A percentile compares a stretch with the other conserved stretches of the same genome.
phyloP scores from a whole-genome alignment of 1,140 invertebrate genomes.

The Hylaeus volcanicus region DNA sequence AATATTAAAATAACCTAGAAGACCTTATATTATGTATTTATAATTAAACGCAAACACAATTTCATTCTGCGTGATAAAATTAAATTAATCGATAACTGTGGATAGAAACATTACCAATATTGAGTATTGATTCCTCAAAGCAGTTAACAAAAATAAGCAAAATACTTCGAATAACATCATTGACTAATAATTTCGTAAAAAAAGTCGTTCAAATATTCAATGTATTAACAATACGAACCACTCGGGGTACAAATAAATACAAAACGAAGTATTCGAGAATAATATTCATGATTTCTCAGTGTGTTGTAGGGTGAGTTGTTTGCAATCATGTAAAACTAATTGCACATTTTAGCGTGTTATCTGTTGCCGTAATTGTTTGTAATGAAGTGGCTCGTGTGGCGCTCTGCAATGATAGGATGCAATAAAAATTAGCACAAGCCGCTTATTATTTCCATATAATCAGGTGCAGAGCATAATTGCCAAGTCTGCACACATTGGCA shows the following conservation, averaged over 20 bases:
- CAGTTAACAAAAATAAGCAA: too few relatives aligned
- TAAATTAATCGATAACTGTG: too few relatives aligned
- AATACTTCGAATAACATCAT: too few relatives aligned
- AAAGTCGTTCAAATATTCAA: neutral
- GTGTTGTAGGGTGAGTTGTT: neutral
- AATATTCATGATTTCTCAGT: neutral
- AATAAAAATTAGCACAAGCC: constrained; percentile 12
- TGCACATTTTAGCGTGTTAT: neutral
- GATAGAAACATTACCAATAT: too few relatives aligned
- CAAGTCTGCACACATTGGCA: neutral
- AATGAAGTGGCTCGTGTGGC: neutral
- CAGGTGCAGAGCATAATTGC: constrained; percentile 7
- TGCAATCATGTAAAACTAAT: constrained; percentile 4
- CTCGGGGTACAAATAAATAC: neutral
- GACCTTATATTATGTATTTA: too few relatives aligned
- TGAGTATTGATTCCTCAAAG: too few relatives aligned
- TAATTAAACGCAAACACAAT: too few relatives aligned
- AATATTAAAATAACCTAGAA: too few relatives aligned
- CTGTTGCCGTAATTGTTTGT: constrained; percentile 5
- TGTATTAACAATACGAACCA: neutral
- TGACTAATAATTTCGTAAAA: too few relatives aligned
- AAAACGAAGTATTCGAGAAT: neutral
- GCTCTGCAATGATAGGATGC: neutral
- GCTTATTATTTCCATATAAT: constrained; percentile 29
- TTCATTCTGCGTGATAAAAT: too few relatives aligned